Conservation (phyloP, 2,113 vertebrate species). For the Cyphomyrus discorhynchus region DNA sequence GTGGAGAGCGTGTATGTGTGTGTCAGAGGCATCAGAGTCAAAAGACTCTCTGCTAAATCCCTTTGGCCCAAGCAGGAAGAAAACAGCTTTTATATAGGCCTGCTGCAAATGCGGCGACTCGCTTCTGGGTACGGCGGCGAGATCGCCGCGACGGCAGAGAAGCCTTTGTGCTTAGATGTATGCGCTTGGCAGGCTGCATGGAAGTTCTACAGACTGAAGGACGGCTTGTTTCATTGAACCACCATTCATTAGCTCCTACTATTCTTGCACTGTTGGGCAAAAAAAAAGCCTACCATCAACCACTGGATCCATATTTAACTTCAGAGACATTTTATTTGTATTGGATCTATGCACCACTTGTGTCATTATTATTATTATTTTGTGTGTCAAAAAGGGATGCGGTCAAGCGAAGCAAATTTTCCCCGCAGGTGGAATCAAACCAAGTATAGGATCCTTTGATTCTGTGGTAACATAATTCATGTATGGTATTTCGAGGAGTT, state of each 20-base stretch:
- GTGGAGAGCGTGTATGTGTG: background rate
- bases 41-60: conserved; percentile 40
- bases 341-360: conserved; percentile 20
- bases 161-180: background rate
- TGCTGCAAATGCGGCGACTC: conserved; percentile 26
- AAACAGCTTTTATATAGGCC: conserved; percentile 49
- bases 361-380: conserved; percentile 27
- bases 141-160: conserved; percentile 15
- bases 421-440: background rate
- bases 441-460: background rate
- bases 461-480: background rate
- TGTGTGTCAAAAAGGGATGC: background rate
- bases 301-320: conserved; percentile 30
- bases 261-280: conserved; percentile 38
- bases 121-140: background rate
- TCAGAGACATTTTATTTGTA: conserved; percentile 33
- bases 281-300: background rate
- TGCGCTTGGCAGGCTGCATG: conserved; percentile 32
- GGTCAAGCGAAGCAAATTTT: background rate
- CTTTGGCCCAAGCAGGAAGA: conserved; percentile 43
- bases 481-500: background rate
- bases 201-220: conserved; percentile 36
- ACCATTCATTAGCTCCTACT: conserved; percentile 38
- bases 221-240: conserved; percentile 39
- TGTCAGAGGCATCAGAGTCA: background rate